Conservation (phyloP, 1,140 invertebrate species). For the Andrena cerasifolii region DNA sequence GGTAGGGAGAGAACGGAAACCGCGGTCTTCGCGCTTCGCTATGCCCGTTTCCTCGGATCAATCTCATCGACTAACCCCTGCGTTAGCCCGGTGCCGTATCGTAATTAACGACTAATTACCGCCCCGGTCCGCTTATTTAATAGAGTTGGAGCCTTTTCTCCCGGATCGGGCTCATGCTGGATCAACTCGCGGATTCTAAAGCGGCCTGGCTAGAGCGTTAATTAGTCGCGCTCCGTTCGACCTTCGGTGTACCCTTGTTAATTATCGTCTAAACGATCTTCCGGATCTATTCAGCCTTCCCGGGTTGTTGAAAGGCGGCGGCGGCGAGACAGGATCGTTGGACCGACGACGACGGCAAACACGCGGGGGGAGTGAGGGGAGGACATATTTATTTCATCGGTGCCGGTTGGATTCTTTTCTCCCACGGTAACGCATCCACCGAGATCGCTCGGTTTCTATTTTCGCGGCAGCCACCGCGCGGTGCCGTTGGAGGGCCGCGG, state of each 20-base stretch:
- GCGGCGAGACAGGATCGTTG: constrained; percentile 1
- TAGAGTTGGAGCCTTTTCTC: constrained; percentile 29
- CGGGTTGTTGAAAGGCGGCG: constrained; percentile 1
- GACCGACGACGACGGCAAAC: constrained; percentile 4
- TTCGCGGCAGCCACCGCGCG: background rate
- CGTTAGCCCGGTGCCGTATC: constrained; percentile 17
- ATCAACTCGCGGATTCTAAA: constrained; percentile 13
- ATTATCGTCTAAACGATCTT: constrained; percentile 50
- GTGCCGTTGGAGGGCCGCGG: too few species aligned
- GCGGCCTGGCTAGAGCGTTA: constrained; percentile 29
- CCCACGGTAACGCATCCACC: constrained; percentile 33
- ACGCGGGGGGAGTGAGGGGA: too few species aligned
- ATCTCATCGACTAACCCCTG: background rate
- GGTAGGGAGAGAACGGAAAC: background rate
- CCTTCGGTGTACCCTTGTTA: constrained; percentile 43
- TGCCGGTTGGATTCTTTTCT: constrained; percentile 16
- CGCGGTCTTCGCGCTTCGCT: background rate
- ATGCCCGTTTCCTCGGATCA: background rate
- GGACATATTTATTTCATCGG: constrained; percentile 42
- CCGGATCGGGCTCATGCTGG: background rate
- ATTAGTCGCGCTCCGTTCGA: constrained; percentile 45
- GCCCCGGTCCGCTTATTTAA: constrained; percentile 27
- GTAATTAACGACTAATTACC: constrained; percentile 54
- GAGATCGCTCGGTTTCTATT: constrained; percentile 12
- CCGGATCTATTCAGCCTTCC: constrained; percentile 32